Base-by-base conservation (phyloP, 1,140 invertebrate species). In the Zaprionus tsacasi region DNA sequence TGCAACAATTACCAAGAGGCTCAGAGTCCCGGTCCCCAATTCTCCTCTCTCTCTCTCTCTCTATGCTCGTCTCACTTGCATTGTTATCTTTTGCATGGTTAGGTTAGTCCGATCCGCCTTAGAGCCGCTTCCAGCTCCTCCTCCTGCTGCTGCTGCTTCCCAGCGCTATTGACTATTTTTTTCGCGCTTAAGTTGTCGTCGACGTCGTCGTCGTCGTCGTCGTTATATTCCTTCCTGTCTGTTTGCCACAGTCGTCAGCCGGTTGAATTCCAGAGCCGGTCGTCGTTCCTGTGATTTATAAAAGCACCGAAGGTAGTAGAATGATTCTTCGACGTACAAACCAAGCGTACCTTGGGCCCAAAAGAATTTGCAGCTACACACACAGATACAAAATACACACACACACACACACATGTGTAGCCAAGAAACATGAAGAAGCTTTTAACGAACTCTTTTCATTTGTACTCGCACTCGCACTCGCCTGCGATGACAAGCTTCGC, bases 391-490 rank as follows among this genome's bases (percentile, higher is more conserved):
- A 56, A 30, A 15, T 3, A 65, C 33, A 54, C 55, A 50, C 33
- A 73, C 10, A 70, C 33, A 52, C 66, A 61, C 10, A 67, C 30
- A 45, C 45, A 65, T 11, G 65, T 25, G 21, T 36, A 55, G 64
- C 64, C 64, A 80, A 87, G 83, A 83, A 88, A 88, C 83, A 88
- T 83, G 83, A 88, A 88, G 83, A 88, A 88, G 83, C 83, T 88
- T 88, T 88, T 88, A 88, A 88, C 85, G 85, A 89, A 89, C 85
- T 89, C 85, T 89, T 88, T 88, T 89, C 81, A 89, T 88, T 88
- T 88, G 85, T 88, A 87, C 85, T 87, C 80, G 70, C 48, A 72
- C 70, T 73, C 76, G 77, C 69, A 78, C 74, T 76, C 61, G 73
- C 69, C 64, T 83, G 77, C 79, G 83, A 87, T 87, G 82, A 87